Evolutionary conservation across 2,888 invertebrate species (phyloP).

Genomic region (Tachina grossa): DNA sequence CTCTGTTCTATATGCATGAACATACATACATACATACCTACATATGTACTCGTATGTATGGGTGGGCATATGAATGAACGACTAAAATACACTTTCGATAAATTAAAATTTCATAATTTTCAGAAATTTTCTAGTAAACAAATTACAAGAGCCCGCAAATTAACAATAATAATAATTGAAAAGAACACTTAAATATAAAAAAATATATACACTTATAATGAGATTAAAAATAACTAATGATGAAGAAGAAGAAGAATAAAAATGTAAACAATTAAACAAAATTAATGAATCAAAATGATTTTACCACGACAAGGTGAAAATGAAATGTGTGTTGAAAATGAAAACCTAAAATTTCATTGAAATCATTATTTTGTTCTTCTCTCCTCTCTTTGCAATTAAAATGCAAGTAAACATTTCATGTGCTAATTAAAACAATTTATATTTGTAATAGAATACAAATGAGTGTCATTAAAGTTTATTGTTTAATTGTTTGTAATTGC

Average conservation of each 20-base stretch:
- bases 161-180: conserved; percentile 30
- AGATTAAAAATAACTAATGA: conserved; percentile 20
- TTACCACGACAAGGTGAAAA: conserved; percentile 29
- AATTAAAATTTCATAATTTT: background rate
- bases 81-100: background rate
- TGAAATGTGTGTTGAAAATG: conserved; percentile 18
- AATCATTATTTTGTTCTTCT: background rate
- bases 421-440: background rate
- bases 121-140: conserved; percentile 34
- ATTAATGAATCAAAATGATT: conserved; percentile 21
- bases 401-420: conserved; percentile 22
- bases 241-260: background rate
- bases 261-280: conserved; percentile 22
- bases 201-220: conserved; percentile 7
- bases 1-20: background rate
- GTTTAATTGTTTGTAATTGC: conserved; percentile 41
- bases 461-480: background rate
- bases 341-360: conserved; percentile 25
- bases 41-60: too few relatives aligned
- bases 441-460: conserved; percentile 19
- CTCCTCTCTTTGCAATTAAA: background rate
- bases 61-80: too few relatives aligned
- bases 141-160: background rate
- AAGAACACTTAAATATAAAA: background rate
- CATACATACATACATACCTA: too few relatives aligned